Evolutionary conservation across 2,113 vertebrate genomes (phyloP), one percentile per base, ranked within the genome.

Genomic region (Perca fluviatilis): DNA sequence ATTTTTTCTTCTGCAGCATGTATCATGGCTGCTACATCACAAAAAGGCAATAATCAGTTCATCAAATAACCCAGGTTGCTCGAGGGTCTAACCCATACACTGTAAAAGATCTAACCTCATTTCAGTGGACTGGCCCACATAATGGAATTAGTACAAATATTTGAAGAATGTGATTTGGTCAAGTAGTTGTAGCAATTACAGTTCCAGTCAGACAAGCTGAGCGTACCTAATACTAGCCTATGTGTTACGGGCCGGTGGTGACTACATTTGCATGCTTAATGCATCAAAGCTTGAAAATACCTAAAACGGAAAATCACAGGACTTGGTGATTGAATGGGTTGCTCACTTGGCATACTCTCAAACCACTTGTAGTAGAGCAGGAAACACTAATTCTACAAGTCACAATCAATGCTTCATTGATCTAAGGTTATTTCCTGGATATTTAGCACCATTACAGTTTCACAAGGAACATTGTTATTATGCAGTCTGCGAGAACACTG

Each of bases 71-170:
- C 50, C 23, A 12, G 60, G 53, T 49, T 60, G 65, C 72, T 76
- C 64, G 30, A 43, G 73, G 16, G 40, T 54, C 80, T 57, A 88
- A 65, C 83, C 88, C 33, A 33, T 33, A 33, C 6, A 33, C 33
- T 33, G 33, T 33, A 33, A 33, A 33, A 33, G 16, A 27, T 54
- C 78, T 53, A 88, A 65, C 83, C 88, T 82, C 76, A 68, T 88
- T 91, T 92, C 79, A 85, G 74, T 60, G 58, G 77, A 80, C 89
- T 84, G 85, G 79, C 88, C 73, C 77, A 87, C 82, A 88, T 79
- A 90, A 91, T 84, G 75, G 87, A 89, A 93, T 90, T 88, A 93
- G 88, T 57, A 58, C 67, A 93, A 92, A 89, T 81, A 93, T 93
- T 89, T 85, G 69, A 93, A 82, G 91, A 93, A 93, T 93, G 90